A percentile compares a stretch with the other conserved stretches of the same genome.
phyloP scores from a whole-genome alignment of 2,797 vertebrate species.

The Sardinella longiceps region DNA sequence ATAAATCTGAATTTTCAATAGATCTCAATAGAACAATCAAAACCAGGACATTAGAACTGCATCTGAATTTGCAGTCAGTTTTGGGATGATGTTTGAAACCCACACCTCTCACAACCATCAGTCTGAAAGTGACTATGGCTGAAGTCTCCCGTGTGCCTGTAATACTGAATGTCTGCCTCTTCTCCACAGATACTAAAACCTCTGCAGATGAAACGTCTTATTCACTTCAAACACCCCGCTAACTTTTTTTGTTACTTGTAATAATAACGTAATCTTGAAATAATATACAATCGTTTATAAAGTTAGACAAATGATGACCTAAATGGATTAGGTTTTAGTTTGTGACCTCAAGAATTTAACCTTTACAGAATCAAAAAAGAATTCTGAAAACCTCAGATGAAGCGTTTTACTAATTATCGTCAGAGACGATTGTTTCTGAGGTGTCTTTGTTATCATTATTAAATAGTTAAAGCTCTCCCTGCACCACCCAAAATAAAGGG shows the following conservation, averaged over 20 bases:
- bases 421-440: too few relatives aligned
- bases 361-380: background rate
- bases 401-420: too few relatives aligned
- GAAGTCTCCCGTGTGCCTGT: background rate
- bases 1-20: background rate
- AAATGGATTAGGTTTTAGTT: background rate
- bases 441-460: too few relatives aligned
- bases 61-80: background rate
- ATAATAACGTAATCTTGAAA: background rate
- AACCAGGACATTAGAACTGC: background rate
- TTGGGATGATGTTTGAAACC: slow-evolving; percentile 39
- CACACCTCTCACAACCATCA: slow-evolving; percentile 43
- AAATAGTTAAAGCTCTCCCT: too few relatives aligned
- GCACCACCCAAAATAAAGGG: background rate
- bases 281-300: background rate
- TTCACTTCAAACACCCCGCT: background rate
- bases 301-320: background rate
- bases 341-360: too few relatives aligned
- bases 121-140: slow-evolving; percentile 25
- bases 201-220: background rate
- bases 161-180: background rate
- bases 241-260: background rate
- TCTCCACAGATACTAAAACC: slow-evolving; percentile 32
- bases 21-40: too few relatives aligned
- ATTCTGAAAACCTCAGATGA: background rate